Percentiles rank a stretch among this genome's conserved stretches.
Conservation (phyloP, 2,888 invertebrate species). For the Diadegma fenestrale region DNA sequence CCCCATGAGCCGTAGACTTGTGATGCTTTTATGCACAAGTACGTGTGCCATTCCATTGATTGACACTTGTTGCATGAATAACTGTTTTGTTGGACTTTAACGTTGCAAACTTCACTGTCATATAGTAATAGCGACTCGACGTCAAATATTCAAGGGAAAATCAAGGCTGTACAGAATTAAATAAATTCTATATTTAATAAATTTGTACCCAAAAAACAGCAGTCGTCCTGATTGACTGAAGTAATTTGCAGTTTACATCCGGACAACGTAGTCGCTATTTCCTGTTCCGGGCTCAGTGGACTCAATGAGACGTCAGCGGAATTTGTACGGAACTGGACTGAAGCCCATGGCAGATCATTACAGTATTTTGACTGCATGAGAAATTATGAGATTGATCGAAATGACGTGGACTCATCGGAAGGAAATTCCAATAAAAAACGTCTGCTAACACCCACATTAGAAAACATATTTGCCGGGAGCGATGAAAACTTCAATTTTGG, state of each 20-base stretch:
- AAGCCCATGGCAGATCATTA: background rate
- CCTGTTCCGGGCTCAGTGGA: slow-evolving; percentile 84
- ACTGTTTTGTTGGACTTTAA: too few relatives aligned
- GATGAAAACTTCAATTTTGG: slow-evolving; percentile 67
- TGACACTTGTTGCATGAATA: too few relatives aligned
- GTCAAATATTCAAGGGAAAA: too few relatives aligned
- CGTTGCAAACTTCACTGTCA: too few relatives aligned
- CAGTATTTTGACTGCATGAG: slow-evolving; percentile 83
- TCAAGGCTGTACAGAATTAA: too few relatives aligned
- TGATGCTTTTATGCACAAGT: too few relatives aligned
- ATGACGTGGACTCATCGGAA: slow-evolving; percentile 13
- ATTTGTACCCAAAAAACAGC: background rate
- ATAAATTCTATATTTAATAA: too few relatives aligned
- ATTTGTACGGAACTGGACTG: slow-evolving; percentile 17
- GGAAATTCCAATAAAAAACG: background rate
- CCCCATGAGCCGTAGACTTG: too few relatives aligned
- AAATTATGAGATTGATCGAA: slow-evolving; percentile 82
- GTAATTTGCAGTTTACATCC: slow-evolving; percentile 83
- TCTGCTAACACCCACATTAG: slow-evolving; percentile 15
- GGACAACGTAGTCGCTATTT: slow-evolving; percentile 83
- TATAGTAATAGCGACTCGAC: too few relatives aligned
- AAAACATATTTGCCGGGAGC: slow-evolving; percentile 45
- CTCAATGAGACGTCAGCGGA: slow-evolving; percentile 49
- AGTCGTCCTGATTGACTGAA: background rate
- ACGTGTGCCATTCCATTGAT: too few relatives aligned